These are phyloP conservation scores for Agrotis exclamationis DNA, from an alignment of 2,888 invertebrate species.

Conservation along the genomic window DNA sequence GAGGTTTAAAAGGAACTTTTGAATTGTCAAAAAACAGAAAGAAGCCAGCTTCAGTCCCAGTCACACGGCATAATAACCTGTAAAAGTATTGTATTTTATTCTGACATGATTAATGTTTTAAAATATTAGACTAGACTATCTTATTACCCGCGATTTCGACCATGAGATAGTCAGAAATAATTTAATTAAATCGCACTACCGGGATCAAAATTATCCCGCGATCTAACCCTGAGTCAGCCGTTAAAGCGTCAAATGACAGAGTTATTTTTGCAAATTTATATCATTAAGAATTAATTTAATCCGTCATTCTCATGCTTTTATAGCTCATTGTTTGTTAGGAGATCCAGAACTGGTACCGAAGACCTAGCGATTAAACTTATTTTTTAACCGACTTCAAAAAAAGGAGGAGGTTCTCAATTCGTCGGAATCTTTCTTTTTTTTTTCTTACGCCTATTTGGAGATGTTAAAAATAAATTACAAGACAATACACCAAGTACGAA, in stretches of 20 bases:
- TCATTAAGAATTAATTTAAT: slow-evolving; percentile 18
- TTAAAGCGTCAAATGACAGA: not conserved
- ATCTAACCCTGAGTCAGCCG: not conserved
- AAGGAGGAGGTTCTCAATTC: no score
- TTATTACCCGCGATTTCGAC: not conserved
- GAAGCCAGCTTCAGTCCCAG: no score
- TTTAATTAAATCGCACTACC: not conserved
- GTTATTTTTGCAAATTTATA: not conserved
- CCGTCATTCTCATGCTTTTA: slow-evolving; percentile 6
- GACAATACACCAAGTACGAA: slow-evolving; percentile 25
- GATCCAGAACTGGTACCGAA: slow-evolving; percentile 8
- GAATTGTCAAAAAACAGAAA: no score
- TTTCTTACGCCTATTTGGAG: slow-evolving; percentile 13
- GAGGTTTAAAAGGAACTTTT: no score
- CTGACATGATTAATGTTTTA: slow-evolving; percentile 4
- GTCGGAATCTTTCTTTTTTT: no score
- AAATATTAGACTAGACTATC: no score
- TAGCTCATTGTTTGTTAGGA: slow-evolving; percentile 38
- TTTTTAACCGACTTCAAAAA: no score
- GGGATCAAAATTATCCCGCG: not conserved
- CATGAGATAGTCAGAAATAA: not conserved
- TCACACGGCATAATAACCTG: no score
- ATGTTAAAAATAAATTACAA: slow-evolving; percentile 24
- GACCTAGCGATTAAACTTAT: slow-evolving; percentile 10
- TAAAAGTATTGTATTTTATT: not conserved